Evolutionary conservation across 2,888 invertebrate species (phyloP).

Genomic region (Dinocampus coccinellae): DNA sequence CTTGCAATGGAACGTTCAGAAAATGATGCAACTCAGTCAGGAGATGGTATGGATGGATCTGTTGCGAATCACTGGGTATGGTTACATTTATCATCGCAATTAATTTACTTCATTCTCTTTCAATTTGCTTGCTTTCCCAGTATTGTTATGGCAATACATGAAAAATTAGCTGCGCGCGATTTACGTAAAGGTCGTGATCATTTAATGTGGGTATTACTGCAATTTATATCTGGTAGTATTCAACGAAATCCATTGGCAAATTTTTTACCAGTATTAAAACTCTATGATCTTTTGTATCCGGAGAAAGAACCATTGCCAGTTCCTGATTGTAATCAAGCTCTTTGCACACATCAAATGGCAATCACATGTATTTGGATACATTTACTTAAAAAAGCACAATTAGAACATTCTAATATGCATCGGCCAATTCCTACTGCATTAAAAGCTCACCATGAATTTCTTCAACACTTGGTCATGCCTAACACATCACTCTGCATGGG

Average conservation of each 20-base stretch:
- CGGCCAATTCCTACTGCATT: constrained; percentile 84
- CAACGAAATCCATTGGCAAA: constrained; percentile 92
- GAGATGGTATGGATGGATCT: constrained; percentile 74
- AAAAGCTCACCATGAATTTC: constrained; percentile 86
- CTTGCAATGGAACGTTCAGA: constrained; percentile 94
- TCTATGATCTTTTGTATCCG: constrained; percentile 93
- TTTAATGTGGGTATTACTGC: constrained; percentile 98
- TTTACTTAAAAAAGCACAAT: constrained; percentile 91
- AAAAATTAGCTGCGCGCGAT: constrained; percentile 85
- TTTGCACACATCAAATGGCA: constrained; percentile 92
- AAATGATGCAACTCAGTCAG: constrained; percentile 71
- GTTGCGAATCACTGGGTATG: constrained; percentile 85
- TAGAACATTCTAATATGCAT: constrained; percentile 84
- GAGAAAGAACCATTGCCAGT: constrained; percentile 91
- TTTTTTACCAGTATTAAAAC: constrained; percentile 89
- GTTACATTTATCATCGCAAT: constrained; percentile 93
- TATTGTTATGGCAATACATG: constrained; percentile 90
- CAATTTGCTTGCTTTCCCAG: constrained; percentile 95
- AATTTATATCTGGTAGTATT: constrained; percentile 97
- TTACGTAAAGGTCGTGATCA: constrained; percentile 93
- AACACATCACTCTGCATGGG: constrained; percentile 82
- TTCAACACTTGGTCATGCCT: constrained; percentile 86
- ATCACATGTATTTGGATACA: constrained; percentile 98
- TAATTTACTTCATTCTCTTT: constrained; percentile 94
- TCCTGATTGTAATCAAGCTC: constrained; percentile 89